Base-by-base conservation (phyloP, 2,113 vertebrate species). In the Sturnus vulgaris region DNA sequence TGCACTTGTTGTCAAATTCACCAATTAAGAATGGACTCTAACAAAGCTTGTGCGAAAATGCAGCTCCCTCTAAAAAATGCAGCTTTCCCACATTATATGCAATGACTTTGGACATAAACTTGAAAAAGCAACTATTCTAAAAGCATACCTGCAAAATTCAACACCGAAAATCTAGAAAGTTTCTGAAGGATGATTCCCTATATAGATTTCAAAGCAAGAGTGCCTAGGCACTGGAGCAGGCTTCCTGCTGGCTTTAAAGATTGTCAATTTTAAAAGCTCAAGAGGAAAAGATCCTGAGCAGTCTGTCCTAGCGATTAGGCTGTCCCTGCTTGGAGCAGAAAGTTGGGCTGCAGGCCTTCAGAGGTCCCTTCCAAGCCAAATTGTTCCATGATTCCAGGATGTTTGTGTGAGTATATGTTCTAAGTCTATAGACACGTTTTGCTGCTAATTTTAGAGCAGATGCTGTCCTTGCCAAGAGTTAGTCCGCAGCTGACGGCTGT, bases 391-490 rank as follows among this genome's bases (percentile, higher is more conserved):
- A 42, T 81, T 90, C 31, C 55, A 49, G n/a, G 33, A 76, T 68
- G 61, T 39, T 56, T 30, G 10, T 37, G n/a, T 60, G 44, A 55
- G 23, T 68, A 4, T 39, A n/a, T 55, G 19, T 47, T 52, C 12
- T 40, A 40, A 82, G 24, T 55, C 25, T 90, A 79, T 16, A 65
- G 44, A 53, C 15, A 37, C 0, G 0, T 35, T 72, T 78, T n/a
- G 40, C n/a, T 46, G n/a, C 20, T 85, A 49, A 80, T 92, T 95
- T 87, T 88, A 82, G 87, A 90, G 28, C 49, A 93, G 82, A 57
- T 59, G 30, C 14, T 17, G 87, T 84, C 49, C 40, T 69, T 0
- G 0, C 55, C 71, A 82, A 79, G 52, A 52, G 37, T 40, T 50
- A 33, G 78, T 53, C 89, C 9, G 5, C 70, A 92, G 73, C 73